Percentiles rank a stretch among this genome's conserved stretches.
Conservation (phyloP, 2,113 vertebrate genomes). For the Corythornis cristatus region DNA sequence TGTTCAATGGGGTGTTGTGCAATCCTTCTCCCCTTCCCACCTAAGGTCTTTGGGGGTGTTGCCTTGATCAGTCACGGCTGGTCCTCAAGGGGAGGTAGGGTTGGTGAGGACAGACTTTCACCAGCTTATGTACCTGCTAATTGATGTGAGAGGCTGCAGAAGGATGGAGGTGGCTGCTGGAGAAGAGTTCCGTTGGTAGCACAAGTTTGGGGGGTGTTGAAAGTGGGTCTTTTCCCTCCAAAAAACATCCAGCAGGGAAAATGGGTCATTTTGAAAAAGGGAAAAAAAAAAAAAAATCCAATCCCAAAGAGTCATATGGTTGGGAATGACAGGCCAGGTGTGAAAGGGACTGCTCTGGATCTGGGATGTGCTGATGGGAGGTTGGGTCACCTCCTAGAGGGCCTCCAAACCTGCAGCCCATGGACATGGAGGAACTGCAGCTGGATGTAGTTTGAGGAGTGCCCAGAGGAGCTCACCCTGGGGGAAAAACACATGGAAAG, state of each 20-base stretch:
- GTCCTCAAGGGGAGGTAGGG: too few relatives aligned
- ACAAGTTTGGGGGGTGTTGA: background rate
- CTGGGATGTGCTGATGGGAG: fast-evolving
- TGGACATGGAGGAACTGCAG: background rate
- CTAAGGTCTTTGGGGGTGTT: background rate
- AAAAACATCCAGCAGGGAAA: background rate
- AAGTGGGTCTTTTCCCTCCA: background rate
- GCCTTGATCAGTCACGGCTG: background rate
- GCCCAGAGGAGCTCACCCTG: fast-evolving
- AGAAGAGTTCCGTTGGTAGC: fast-evolving
- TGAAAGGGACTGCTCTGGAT: background rate
- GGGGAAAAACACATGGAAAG: background rate
- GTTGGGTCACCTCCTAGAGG: background rate
- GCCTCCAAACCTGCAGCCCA: background rate
- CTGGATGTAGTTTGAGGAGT: fast-evolving
- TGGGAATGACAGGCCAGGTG: fast-evolving
- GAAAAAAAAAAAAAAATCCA: background rate
- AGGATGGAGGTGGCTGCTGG: background rate
- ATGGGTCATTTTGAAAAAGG: fast-evolving
- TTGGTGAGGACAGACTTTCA: background rate
- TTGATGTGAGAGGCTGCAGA: background rate
- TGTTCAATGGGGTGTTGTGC: fast-evolving
- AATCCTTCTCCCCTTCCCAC: background rate
- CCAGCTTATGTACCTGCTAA: fast-evolving
- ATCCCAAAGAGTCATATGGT: too few relatives aligned